A percentile compares a stretch with the other conserved stretches of the same genome.
These are phyloP conservation scores for Lamprotornis superbus DNA, from an alignment of 2,113 vertebrate species.

Conservation along the genomic window DNA sequence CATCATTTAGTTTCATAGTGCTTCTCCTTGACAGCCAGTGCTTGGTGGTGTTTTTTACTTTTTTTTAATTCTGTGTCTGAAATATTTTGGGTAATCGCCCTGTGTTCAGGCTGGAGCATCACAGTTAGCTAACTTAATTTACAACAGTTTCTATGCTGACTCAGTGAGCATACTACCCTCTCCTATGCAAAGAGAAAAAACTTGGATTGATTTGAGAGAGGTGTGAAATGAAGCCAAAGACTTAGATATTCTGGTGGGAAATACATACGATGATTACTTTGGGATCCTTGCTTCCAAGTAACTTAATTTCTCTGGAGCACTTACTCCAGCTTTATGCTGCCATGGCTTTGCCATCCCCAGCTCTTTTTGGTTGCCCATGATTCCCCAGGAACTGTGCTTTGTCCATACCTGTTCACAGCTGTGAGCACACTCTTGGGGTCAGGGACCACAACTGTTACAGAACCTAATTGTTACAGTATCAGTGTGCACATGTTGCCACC, in stretches of 20 bases:
- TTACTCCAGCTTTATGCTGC: not conserved
- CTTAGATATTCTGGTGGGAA: not conserved
- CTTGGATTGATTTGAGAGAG: not conserved
- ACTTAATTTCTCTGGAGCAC: not conserved
- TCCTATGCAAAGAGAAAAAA: not conserved
- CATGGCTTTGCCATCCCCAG: not conserved
- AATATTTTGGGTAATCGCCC: not conserved
- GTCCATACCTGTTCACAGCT: not conserved
- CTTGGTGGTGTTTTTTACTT: not conserved
- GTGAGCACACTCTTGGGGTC: not conserved
- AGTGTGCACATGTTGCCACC: not conserved
- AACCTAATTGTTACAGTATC: not conserved
- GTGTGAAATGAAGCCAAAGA: not conserved
- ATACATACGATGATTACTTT: fast-evolving
- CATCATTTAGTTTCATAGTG: not conserved
- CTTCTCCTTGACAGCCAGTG: not conserved
- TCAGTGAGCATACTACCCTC: not conserved
- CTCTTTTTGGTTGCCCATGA: not conserved
- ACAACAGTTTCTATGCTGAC: not conserved
- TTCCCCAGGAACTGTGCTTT: not conserved
- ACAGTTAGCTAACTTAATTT: not conserved
- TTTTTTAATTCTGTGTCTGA: not conserved
- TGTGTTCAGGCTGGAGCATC: not conserved
- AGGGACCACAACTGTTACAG: not conserved
- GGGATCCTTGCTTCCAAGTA: not conserved